Evolutionary conservation across 2,797 vertebrate genomes (phyloP), one percentile per base, ranked within the genome.

Genomic region (Odontamblyopus lacepedii): DNA sequence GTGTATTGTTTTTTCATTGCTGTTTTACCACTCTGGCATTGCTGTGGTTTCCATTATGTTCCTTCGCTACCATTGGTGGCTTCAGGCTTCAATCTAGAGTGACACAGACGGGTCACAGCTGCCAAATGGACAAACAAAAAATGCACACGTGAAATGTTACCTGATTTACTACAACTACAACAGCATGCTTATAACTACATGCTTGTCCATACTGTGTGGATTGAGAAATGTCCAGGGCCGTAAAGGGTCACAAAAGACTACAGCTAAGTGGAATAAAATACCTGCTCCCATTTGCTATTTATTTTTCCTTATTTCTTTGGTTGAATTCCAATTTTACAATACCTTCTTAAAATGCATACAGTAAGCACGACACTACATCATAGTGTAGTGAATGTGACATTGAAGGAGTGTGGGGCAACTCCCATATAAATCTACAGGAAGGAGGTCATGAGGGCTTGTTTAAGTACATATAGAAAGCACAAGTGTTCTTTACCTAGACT

Each of bases 321-420:
- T 69, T 65, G 16, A 67, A 68, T 73, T 72, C 30, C 60, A 19
- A 6, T 68, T 71, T 30, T 60, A 65, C 60, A 64, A 63, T 59
- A 26, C 60, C 38, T 78, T 72, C 63, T 75, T 66, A 27, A 70
- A 78, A 70, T 76, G 61, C 63, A 77, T 19, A 50, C 44, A 19
- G n/a, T 60, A 77, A 76, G 71, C 76, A 75, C 57, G 44, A 71
- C 62, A 65, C 71, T 86, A 80, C 77, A 84, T 82, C 65, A 69
- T 9, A 55, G 0, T 41, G 72, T 57, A 83, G 18, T 69, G 76
- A 74, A 41, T 62, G 11, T 59, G 77, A 84, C 71, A 73, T n/a
- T 78, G 74, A 80, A 68, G 55, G 67, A 67, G 69, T 72, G 38
- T 53, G 23, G 55, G 57, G 70, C 59, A 67, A 68, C 72, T 71